These are phyloP conservation scores for Limanda limanda DNA, from an alignment of 2,113 vertebrate genomes.

Conservation along the genomic window DNA sequence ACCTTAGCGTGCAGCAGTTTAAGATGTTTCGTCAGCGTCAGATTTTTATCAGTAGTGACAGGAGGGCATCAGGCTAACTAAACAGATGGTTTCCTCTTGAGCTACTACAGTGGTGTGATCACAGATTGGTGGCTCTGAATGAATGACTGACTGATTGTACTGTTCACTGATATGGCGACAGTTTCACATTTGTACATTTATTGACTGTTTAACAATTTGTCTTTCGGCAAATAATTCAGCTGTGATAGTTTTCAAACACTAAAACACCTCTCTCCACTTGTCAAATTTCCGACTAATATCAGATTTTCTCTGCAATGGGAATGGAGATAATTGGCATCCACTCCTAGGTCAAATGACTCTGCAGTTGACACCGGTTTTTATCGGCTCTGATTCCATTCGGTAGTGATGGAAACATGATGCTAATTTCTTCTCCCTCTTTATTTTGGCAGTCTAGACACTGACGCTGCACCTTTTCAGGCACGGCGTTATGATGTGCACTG, in stretches of 20 bases:
- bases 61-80: conserved; percentile 25
- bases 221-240: conserved; percentile 16
- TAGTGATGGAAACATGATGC: too few relatives aligned
- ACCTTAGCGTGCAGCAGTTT: conserved; percentile 21
- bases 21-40: conserved; percentile 25
- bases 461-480: too few relatives aligned
- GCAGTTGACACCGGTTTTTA: too few relatives aligned
- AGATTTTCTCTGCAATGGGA: too few relatives aligned
- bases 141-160: conserved; percentile 8
- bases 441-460: too few relatives aligned
- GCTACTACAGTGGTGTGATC: conserved; percentile 11
- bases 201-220: conserved; percentile 3
- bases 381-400: too few relatives aligned
- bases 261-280: not conserved
- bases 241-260: not conserved
- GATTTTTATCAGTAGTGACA: conserved; percentile 41
- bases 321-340: too few relatives aligned
- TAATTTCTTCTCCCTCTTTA: too few relatives aligned
- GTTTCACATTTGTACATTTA: not conserved
- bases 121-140: conserved; percentile 23
- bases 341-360: too few relatives aligned
- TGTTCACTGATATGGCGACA: not conserved
- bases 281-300: too few relatives aligned
- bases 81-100: conserved; percentile 47
- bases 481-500: too few relatives aligned